Evolutionary conservation across 2,797 vertebrate genomes (phyloP), one percentile per base, ranked within the genome.

Genomic region (Micromesistius poutassou): DNA sequence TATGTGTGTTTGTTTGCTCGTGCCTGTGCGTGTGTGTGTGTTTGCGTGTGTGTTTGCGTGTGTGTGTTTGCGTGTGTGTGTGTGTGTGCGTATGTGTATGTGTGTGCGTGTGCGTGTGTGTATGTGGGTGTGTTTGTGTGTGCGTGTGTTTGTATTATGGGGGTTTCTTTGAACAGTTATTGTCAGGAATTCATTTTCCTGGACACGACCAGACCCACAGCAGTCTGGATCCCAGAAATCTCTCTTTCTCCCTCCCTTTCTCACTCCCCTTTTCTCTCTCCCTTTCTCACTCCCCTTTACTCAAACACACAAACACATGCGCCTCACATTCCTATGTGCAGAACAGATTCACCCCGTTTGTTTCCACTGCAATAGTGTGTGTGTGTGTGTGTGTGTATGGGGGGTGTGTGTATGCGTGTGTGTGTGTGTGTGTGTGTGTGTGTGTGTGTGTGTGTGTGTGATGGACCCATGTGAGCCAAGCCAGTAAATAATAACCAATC

Each of bases 401-500:
- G 42, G 76, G 77, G 78, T 77, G 74, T 80, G 79, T 78, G 76
- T 80, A 81, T 79, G 87, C 73, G 79, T 76, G 79, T 81, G 71
- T 72, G 40, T 55, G 75, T 46, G 28, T 36, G 40, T 62, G 74
- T 9, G 71, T 76, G 35, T 70, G 78, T 46, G 55, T 66, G 74
- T 42, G 50, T 73, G 42, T 66, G 74, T 76, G 74, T 36, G 62
- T 80, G 33, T 35, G 72, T 74, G 38, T 77, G 79, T 50, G 50
- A 22, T 82, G 84, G 76, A 82, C 76, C 71, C 78, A 76, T 74
- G 83, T 74, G 75, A 76, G 84, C 91, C 90, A 93, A 91, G 89
- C 90, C 92, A 89, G 92, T 94, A 93, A 94, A 93, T 93, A 93
- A 91, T 93, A 94, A 94, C 93, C 91, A 93, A 90, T 90, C 89